Percentiles rank a stretch among this genome's conserved stretches.
phyloP scores from a whole-genome alignment of 1,140 invertebrate species.

The Polyergus mexicanus region DNA sequence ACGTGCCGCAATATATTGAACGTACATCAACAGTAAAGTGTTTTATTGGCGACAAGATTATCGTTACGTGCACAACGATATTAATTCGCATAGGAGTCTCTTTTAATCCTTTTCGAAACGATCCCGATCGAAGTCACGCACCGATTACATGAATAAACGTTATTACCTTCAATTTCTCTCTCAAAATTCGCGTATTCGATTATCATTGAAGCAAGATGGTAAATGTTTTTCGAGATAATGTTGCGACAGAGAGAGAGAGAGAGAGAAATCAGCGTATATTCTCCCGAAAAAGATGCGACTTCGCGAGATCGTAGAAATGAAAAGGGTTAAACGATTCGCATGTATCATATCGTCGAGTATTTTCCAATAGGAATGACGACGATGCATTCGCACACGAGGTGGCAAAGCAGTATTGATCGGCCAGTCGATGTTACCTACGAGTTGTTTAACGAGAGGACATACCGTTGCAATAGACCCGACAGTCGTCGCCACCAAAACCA shows the following conservation, averaged over 20 bases:
- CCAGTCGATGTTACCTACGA: slow-evolving; percentile 78
- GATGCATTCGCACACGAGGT: slow-evolving; percentile 46
- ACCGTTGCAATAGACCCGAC: slow-evolving; percentile 57
- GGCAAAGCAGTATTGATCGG: slow-evolving; percentile 76
- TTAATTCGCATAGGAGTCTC: slow-evolving; percentile 4
- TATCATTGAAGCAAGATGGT: not conserved
- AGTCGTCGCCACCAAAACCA: slow-evolving; percentile 31
- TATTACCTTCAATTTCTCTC: not conserved
- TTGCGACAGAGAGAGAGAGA: not conserved
- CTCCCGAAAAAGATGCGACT: not conserved
- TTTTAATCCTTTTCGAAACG: slow-evolving; percentile 12
- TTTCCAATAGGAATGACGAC: slow-evolving; percentile 4
- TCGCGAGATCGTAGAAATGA: not conserved
- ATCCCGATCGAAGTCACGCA: not conserved
- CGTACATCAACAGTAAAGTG: not conserved
- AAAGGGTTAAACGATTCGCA: not conserved
- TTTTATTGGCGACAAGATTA: slow-evolving; percentile 27
- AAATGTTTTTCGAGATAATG: slow-evolving; percentile 6
- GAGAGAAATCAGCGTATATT: not conserved
- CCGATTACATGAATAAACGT: not conserved
- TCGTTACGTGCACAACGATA: slow-evolving; percentile 1
- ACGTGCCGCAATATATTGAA: not conserved
- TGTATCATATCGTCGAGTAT: not conserved
- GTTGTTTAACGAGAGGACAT: slow-evolving; percentile 72
- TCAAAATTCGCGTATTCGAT: not conserved